Conservation (phyloP, 2,797 vertebrate species). For the Numenius phaeopus region DNA sequence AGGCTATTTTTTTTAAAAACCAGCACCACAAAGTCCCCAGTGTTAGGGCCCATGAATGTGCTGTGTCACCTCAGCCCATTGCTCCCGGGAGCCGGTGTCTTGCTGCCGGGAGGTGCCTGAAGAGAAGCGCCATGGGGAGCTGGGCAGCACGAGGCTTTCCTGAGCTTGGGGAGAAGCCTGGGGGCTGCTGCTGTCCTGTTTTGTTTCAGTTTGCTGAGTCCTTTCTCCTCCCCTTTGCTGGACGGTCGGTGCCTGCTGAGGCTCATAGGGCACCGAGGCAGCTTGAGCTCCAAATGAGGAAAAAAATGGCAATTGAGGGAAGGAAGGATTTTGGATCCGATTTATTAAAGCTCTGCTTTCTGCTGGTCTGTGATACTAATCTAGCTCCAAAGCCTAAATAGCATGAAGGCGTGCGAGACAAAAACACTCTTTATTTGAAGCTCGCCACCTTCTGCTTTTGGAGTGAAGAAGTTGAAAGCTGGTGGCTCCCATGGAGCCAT, state of each 20-base stretch:
- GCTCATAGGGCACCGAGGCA: neutral
- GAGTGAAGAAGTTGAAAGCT: neutral
- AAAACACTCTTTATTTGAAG: neutral
- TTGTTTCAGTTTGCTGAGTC: neutral
- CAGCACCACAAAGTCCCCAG: conserved; percentile 57
- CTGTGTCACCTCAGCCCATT: neutral
- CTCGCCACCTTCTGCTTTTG: neutral
- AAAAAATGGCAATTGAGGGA: neutral
- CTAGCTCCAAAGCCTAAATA: neutral
- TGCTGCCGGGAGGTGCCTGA: neutral
- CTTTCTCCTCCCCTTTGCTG: neutral
- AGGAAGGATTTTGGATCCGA: neutral
- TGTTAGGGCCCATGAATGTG: conserved; percentile 19
- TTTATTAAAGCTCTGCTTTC: neutral
- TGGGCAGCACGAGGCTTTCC: fast-evolving
- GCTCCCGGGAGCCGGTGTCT: neutral
- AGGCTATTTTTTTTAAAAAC: conserved; percentile 3
- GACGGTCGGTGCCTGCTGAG: fast-evolving
- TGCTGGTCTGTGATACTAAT: neutral
- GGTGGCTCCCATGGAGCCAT: neutral
- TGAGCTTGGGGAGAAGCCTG: neutral
- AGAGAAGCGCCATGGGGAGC: neutral
- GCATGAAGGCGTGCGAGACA: neutral
- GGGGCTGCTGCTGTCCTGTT: neutral
- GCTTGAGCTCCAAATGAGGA: neutral